Evolutionary conservation across 2,113 vertebrate genomes (phyloP).

Genomic region (Herpetotheres cachinnans): DNA sequence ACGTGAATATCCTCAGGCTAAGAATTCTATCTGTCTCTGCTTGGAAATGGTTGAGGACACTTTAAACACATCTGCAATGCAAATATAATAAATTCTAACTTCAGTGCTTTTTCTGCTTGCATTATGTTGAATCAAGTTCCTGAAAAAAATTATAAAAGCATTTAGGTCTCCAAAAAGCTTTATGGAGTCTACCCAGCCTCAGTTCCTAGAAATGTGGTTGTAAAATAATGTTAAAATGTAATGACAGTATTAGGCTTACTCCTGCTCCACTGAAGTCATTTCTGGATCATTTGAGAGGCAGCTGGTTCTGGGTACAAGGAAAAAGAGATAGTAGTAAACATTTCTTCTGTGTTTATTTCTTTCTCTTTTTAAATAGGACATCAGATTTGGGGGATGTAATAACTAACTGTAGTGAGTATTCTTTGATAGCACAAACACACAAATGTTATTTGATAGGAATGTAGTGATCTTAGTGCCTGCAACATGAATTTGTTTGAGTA

Average conservation of each 20-base stretch:
- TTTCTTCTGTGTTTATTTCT: background rate
- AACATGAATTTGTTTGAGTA: background rate
- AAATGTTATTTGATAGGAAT: background rate
- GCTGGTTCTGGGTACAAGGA: conserved; percentile 74
- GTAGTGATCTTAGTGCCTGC: background rate
- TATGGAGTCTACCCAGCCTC: conserved; percentile 64
- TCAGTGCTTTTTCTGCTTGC: background rate
- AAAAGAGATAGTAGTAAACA: conserved; percentile 60
- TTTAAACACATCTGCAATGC: background rate
- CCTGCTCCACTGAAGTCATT: conserved; percentile 76
- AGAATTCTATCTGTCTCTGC: background rate
- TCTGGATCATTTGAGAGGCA: conserved; percentile 83
- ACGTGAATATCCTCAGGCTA: background rate
- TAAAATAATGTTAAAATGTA: conserved; percentile 11
- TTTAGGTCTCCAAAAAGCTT: conserved; percentile 5
- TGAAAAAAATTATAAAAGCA: background rate
- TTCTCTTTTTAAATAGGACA: background rate
- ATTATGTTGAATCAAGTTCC: background rate
- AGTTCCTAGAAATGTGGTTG: background rate
- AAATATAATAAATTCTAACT: background rate
- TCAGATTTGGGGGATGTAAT: background rate
- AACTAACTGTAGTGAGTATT: background rate
- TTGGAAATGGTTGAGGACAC: background rate
- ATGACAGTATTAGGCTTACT: conserved; percentile 71
- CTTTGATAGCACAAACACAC: background rate